Conservation (phyloP, 2,888 invertebrate species). For the Coenonympha glycerion region DNA sequence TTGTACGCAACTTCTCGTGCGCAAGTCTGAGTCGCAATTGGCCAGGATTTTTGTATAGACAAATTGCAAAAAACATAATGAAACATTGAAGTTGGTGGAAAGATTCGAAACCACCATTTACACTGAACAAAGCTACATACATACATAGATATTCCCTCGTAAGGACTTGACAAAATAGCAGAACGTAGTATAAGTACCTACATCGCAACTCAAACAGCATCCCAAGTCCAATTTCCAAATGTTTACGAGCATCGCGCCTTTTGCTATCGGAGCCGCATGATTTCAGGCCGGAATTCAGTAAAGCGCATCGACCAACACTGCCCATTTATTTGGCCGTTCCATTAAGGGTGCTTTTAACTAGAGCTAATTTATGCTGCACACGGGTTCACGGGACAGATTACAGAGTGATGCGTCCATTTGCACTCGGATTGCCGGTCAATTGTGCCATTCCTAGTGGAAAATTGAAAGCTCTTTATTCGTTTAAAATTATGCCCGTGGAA, state of each 20-base stretch:
- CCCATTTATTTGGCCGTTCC: slow-evolving; percentile 68
- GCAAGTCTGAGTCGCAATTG: too few relatives aligned
- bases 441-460: slow-evolving; percentile 19
- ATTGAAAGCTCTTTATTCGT: slow-evolving; percentile 15
- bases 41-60: too few relatives aligned
- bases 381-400: slow-evolving; percentile 68
- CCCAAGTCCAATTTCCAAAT: slow-evolving; percentile 12
- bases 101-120: too few relatives aligned
- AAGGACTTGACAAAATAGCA: too few relatives aligned
- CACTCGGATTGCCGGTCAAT: slow-evolving; percentile 26
- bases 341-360: slow-evolving; percentile 72
- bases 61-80: too few relatives aligned
- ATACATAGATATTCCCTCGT: too few relatives aligned
- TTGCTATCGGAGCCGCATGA: slow-evolving; percentile 21
- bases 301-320: slow-evolving; percentile 26
- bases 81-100: too few relatives aligned
- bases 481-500: slow-evolving; percentile 5
- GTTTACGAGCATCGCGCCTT: slow-evolving; percentile 11
- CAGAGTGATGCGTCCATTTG: slow-evolving; percentile 57
- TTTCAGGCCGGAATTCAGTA: slow-evolving; percentile 19
- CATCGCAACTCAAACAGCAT: background rate
- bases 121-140: too few relatives aligned
- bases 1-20: too few relatives aligned
- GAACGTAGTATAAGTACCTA: background rate
- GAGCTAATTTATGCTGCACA: slow-evolving; percentile 69